phyloP scores from a whole-genome alignment of 2,888 invertebrate genomes.

The Cheilosia variabilis region DNA sequence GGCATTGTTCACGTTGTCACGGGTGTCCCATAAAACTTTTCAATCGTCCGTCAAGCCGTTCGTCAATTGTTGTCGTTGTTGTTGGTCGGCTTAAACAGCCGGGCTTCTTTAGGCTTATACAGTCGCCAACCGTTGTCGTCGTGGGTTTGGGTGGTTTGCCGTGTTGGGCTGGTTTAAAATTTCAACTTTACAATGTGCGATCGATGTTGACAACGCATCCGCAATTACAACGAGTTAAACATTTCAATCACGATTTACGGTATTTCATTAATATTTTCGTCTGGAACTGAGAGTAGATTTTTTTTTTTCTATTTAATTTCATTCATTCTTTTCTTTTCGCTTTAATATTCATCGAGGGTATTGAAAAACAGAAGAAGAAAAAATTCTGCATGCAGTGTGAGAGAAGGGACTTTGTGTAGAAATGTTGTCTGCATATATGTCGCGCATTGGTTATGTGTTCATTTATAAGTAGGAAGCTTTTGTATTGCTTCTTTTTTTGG shows the following conservation, averaged over 20 bases:
- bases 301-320: conserved; percentile 29
- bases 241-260: conserved; percentile 75
- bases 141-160: conserved; percentile 50
- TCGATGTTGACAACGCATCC: conserved; percentile 75
- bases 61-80: conserved; percentile 50
- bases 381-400: conserved; percentile 61
- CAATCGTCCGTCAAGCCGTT: conserved; percentile 73
- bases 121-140: conserved; percentile 34
- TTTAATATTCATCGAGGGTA: conserved; percentile 59
- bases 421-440: conserved; percentile 52
- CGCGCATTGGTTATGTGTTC: not conserved
- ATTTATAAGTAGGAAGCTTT: not conserved
- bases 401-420: conserved; percentile 65
- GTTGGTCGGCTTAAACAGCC: conserved; percentile 15
- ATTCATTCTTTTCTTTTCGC: conserved; percentile 25
- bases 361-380: conserved; percentile 16
- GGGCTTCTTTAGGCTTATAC: conserved; percentile 23
- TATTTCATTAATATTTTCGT: conserved; percentile 75
- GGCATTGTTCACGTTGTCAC: conserved; percentile 75
- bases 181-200: conserved; percentile 69
- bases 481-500: conserved; percentile 28
- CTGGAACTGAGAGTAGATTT: conserved; percentile 31
- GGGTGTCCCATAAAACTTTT: conserved; percentile 75
- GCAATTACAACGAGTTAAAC: conserved; percentile 74
- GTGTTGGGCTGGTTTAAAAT: conserved; percentile 40